Evolutionary conservation across 2,888 invertebrate genomes (phyloP), one percentile per base, ranked within the genome.

Genomic region (Acleris emargana): DNA sequence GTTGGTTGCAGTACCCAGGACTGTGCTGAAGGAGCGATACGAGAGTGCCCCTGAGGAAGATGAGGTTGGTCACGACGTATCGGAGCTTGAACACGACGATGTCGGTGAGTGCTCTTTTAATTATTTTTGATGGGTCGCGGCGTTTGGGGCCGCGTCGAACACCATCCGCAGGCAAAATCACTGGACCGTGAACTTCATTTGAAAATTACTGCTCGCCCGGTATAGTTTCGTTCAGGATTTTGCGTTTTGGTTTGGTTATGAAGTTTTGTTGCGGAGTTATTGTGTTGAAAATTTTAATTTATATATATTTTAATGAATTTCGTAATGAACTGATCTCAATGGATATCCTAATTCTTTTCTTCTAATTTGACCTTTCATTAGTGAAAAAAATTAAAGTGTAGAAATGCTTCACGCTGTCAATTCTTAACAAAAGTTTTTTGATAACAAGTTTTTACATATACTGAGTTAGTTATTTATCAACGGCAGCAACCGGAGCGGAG

Each of bases 21-120:
- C 96, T 81, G 97, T 97, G 61, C 91, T 97, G 69, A 96, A 96
- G 81, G 96, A 97, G 86, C 94, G 96, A 73, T 97, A 95, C 87
- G 96, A 97, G 80, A 96, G 96, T 69, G 94, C 95, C 32, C 94
- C 95, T 55, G 96, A 97, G 84, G 93, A 95, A 70, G 97, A 97
- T 83, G 97, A 97, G 83, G 94, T 94, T 70, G 93, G 94, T 73
- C 94, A 91, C 76, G 91, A 89, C 75, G 88, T 84, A 77, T 84
- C 89, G 67, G 89, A 90, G 81, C 84, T 88, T 77, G 89, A 91
- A 74, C 87, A 89, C 77, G 92, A 94, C 71, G 93, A 93, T 72
- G 89, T 93, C 69, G 93, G 93, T 87, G 84, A 93, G 87, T 93
- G 74, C 80, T 87, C 77, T 79, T 78, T 78, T 74, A 64, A 68